A percentile compares a stretch with the other conserved stretches of the same genome.
These are phyloP conservation scores for Trachurus trachurus DNA, from an alignment of 2,797 vertebrate species.

Conservation along the genomic window DNA sequence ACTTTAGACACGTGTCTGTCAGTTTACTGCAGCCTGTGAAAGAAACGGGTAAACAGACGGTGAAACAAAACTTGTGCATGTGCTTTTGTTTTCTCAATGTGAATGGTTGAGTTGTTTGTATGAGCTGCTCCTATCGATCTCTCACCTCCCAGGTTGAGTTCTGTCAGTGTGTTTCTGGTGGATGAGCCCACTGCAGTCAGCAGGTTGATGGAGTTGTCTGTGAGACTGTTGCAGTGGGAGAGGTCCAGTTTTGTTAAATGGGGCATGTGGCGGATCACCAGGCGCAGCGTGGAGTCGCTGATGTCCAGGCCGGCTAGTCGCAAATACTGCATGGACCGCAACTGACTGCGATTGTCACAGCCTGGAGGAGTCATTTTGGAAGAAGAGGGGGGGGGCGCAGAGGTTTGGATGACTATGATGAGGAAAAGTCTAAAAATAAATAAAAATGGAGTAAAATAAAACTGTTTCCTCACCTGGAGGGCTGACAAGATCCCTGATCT, in stretches of 20 bases:
- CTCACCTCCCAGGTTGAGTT: constrained; percentile 96
- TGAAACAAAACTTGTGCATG: background rate
- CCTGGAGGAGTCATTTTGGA: constrained; percentile 77
- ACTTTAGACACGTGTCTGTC: constrained; percentile 94
- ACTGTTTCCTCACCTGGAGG: constrained; percentile 86
- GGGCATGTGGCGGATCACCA: constrained; percentile 98
- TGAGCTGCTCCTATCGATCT: background rate
- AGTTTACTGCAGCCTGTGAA: constrained; percentile 94
- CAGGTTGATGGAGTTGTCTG: constrained; percentile 96
- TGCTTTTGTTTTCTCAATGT: background rate
- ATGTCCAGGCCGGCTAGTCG: constrained; percentile 96
- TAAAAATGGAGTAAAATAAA: background rate
- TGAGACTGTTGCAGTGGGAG: constrained; percentile 95
- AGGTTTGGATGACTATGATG: background rate
- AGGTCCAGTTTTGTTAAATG: constrained; percentile 96
- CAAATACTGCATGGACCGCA: constrained; percentile 95
- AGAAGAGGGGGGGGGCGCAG: no score
- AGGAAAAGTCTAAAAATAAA: background rate
- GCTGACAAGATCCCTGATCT: constrained; percentile 95
- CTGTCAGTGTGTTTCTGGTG: constrained; percentile 95
- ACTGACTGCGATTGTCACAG: constrained; percentile 97
- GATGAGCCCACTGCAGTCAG: constrained; percentile 97
- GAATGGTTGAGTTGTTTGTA: accelerated
- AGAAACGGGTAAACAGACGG: constrained; percentile 8
- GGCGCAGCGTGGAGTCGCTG: constrained; percentile 93